Evolutionary conservation across 2,113 vertebrate species (phyloP).

Genomic region (Cyprinodon variegatus): DNA sequence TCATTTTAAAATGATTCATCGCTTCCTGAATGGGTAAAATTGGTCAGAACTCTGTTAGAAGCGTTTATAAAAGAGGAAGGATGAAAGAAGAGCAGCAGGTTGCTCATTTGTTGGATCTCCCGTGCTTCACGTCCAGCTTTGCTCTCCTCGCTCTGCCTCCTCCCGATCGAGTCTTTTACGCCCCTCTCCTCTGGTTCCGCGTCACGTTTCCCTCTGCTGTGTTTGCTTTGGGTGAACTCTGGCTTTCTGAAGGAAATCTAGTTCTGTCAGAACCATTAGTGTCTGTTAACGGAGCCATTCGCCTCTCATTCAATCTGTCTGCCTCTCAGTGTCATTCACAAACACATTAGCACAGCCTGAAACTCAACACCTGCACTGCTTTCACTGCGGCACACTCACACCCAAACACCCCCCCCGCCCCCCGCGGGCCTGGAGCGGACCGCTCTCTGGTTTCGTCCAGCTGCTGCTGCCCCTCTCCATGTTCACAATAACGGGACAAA

Average conservation of each 20-base stretch:
- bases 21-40: neutral
- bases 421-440: slow-evolving; percentile 14
- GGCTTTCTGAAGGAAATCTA: slow-evolving; percentile 3
- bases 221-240: neutral
- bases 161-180: neutral
- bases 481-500: slow-evolving; percentile 49
- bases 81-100: neutral
- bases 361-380: slow-evolving; percentile 46
- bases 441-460: slow-evolving; percentile 58
- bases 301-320: slow-evolving; percentile 67
- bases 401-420: neutral
- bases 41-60: neutral
- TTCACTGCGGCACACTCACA: neutral
- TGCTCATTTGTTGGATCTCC: neutral
- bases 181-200: neutral
- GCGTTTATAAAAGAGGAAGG: neutral
- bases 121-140: too few relatives aligned
- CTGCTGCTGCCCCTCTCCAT: slow-evolving; percentile 54
- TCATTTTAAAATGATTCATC: neutral
- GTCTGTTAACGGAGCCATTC: slow-evolving; percentile 53
- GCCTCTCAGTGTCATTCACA: slow-evolving; percentile 39
- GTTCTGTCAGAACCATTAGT: slow-evolving; percentile 41
- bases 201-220: neutral
- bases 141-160: too few relatives aligned
- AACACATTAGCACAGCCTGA: slow-evolving; percentile 38